Evolutionary conservation across 2,113 vertebrate genomes (phyloP).

Genomic region (Porphyrio hochstetteri): DNA sequence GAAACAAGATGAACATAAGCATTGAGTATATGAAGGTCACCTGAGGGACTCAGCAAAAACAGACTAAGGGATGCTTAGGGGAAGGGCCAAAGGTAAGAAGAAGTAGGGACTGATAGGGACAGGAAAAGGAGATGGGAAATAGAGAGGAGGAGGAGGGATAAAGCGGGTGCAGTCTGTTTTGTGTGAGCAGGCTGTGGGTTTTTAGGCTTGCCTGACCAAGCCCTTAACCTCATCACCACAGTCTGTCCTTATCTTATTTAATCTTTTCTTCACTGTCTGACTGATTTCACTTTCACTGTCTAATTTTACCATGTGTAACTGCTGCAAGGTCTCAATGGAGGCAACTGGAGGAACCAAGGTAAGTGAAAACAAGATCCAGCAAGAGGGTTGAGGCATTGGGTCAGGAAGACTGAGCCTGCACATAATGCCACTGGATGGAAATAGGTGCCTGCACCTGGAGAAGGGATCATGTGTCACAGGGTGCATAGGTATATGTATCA

Average conservation of each 20-base stretch:
- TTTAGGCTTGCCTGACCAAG: fast-evolving
- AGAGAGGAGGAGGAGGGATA: neutral
- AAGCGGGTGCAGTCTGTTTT: neutral
- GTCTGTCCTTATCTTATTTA: neutral
- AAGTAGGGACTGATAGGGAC: neutral
- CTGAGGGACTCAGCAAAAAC: neutral
- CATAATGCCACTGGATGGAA: neutral
- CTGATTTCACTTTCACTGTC: neutral
- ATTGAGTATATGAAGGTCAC: neutral
- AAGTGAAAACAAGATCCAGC: neutral
- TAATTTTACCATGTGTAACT: neutral
- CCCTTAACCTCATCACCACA: neutral
- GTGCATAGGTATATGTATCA: neutral
- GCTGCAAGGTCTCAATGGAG: neutral
- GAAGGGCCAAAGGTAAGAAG: neutral
- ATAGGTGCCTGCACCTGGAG: neutral
- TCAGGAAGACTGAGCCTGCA: neutral
- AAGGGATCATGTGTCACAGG: neutral
- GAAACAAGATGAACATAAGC: neutral
- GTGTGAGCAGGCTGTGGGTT: neutral
- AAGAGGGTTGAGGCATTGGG: neutral
- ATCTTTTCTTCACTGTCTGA: neutral
- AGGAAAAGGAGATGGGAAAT: neutral
- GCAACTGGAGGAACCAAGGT: neutral
- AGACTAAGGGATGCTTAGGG: neutral